Evolutionary conservation across 1,140 invertebrate genomes (phyloP).

Genomic region (Achatina immaculata): DNA sequence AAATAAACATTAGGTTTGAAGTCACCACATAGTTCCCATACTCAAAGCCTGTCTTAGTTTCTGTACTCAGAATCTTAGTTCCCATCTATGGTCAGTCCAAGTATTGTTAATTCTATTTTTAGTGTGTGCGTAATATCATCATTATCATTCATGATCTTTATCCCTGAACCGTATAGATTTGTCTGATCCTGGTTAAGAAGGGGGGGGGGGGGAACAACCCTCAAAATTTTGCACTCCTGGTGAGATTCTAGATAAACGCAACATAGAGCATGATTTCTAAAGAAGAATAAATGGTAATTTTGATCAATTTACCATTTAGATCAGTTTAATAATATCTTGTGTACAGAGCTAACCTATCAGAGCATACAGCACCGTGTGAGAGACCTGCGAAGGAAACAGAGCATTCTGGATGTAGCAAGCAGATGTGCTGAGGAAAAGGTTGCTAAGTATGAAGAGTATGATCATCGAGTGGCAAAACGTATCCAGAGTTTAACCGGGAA

Average conservation of each 20-base stretch:
- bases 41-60: too few relatives aligned
- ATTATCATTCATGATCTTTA: background rate
- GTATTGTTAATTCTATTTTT: background rate
- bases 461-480: background rate
- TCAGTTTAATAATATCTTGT: background rate
- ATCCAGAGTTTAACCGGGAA: background rate
- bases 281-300: background rate
- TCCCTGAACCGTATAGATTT: background rate
- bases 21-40: too few relatives aligned
- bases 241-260: background rate
- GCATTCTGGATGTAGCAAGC: background rate
- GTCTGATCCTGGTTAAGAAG: background rate
- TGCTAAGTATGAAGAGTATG: background rate
- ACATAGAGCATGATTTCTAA: background rate
- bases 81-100: too few relatives aligned
- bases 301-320: background rate
- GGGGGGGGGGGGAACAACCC: too few relatives aligned
- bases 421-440: background rate
- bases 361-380: background rate
- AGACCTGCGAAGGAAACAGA: conserved; percentile 1
- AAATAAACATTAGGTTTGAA: too few relatives aligned
- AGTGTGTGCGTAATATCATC: background rate
- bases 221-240: background rate
- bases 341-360: conserved; percentile 8
- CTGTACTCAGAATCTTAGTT: too few relatives aligned